A percentile compares a stretch with the other conserved stretches of the same genome.
Conservation (phyloP, 2,113 vertebrate genomes). For the Amphiprion ocellaris region DNA sequence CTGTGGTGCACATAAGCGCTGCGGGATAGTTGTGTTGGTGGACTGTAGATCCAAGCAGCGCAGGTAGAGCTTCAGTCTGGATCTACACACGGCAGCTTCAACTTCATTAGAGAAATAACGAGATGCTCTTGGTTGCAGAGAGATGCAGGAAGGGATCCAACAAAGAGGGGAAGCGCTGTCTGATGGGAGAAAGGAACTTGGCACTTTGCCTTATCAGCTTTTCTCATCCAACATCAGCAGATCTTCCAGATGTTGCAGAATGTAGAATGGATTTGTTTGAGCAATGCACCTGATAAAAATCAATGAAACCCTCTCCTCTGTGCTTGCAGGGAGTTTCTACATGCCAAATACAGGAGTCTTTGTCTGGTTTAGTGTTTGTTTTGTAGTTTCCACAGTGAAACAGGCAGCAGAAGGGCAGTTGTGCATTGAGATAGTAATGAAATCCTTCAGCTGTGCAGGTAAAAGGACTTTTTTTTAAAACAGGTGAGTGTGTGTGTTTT, state of each 20-base stretch:
- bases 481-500: constrained; percentile 54
- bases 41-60: constrained; percentile 11
- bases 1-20: constrained; percentile 51
- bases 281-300: background rate
- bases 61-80: constrained; percentile 7
- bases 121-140: background rate
- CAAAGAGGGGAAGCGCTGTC: constrained; percentile 11
- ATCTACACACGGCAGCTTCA: background rate
- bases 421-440: background rate
- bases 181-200: background rate
- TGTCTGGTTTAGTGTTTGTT: background rate
- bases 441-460: background rate
- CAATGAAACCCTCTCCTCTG: background rate
- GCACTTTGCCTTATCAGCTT: background rate
- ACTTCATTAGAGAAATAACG: background rate
- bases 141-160: constrained; percentile 1
- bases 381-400: background rate
- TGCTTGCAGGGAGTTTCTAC: too few relatives aligned
- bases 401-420: background rate
- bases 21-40: constrained; percentile 47
- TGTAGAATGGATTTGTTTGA: background rate
- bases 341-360: background rate
- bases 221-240: constrained; percentile 1
- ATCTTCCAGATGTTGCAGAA: background rate
- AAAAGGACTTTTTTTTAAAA: background rate